phyloP scores from a whole-genome alignment of 2,888 invertebrate genomes.

The Trissolcus japonicus region DNA sequence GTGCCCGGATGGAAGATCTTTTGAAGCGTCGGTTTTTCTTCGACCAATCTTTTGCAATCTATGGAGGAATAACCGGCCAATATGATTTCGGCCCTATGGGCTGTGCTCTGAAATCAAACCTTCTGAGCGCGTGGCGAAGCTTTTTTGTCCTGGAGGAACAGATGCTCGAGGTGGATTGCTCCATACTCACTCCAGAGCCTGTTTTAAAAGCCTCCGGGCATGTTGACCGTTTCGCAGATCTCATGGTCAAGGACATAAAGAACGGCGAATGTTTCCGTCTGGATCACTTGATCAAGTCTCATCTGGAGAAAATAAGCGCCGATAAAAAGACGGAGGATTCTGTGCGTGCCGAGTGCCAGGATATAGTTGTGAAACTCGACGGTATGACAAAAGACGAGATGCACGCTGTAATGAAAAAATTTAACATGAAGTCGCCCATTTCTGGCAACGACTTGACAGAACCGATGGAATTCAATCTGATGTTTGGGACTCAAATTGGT shows the following conservation, averaged over 20 bases:
- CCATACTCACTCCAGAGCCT: constrained; percentile 96
- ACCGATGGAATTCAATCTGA: constrained; percentile 98
- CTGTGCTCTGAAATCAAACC: constrained; percentile 97
- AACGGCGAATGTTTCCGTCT: constrained; percentile 98
- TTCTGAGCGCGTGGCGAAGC: constrained; percentile 94
- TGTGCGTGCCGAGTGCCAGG: constrained; percentile 84
- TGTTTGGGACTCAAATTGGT: constrained; percentile 99
- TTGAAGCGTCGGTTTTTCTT: constrained; percentile 97
- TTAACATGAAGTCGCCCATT: constrained; percentile 94
- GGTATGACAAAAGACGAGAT: constrained; percentile 95
- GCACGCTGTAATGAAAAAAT: constrained; percentile 89
- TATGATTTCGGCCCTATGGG: constrained; percentile 99
- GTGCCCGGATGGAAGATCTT: constrained; percentile 96
- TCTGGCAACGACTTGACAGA: constrained; percentile 96
- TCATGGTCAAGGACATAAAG: constrained; percentile 98
- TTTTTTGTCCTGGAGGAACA: constrained; percentile 98
- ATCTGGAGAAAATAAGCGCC: constrained; percentile 88
- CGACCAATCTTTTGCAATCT: constrained; percentile 99
- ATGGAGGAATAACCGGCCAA: constrained; percentile 95
- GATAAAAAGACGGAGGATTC: constrained; percentile 89
- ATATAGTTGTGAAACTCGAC: constrained; percentile 90
- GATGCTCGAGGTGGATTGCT: constrained; percentile 99
- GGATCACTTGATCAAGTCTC: constrained; percentile 97
- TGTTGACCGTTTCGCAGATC: constrained; percentile 98
- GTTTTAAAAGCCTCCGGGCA: constrained; percentile 94